Evolutionary conservation across 2,888 invertebrate species (phyloP).

Genomic region (Napeogenes sylphis): DNA sequence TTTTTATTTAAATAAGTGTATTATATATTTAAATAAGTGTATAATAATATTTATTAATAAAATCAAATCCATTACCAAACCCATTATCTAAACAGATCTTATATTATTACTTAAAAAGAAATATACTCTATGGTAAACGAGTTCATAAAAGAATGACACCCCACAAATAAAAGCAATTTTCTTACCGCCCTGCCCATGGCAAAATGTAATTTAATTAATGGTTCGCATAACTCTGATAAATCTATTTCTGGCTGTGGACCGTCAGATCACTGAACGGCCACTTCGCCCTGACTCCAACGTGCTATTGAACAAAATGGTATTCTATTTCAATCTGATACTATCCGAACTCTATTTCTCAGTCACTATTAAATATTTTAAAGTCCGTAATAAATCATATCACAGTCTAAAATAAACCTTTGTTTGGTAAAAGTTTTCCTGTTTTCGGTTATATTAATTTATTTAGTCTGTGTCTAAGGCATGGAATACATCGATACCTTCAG

Average conservation of each 20-base stretch:
- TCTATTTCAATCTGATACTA: conserved; percentile 33
- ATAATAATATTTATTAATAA: too few species aligned
- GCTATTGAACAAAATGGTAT: conserved; percentile 32
- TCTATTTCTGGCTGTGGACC: conserved; percentile 46
- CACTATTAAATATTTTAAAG: conserved; percentile 20
- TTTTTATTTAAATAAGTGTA: too few species aligned
- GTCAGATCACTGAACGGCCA: conserved; percentile 23
- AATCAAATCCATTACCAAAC: too few species aligned
- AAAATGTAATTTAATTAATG: conserved; percentile 66
- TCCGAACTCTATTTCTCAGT: conserved; percentile 12
- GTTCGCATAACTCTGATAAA: conserved; percentile 63
- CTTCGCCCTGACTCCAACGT: conserved; percentile 12
- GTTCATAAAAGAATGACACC: conserved; percentile 65
- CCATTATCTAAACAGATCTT: too few species aligned
- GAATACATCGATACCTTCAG: conserved; percentile 66
- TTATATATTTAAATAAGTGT: too few species aligned
- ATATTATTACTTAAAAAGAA: too few species aligned
- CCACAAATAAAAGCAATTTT: conserved; percentile 72
- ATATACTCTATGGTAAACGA: conserved; percentile 17
- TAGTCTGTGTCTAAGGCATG: conserved; percentile 60
- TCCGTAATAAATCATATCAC: conserved; percentile 14
- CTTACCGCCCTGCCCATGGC: conserved; percentile 56
- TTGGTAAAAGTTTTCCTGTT: conserved; percentile 14
- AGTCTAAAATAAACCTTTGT: conserved; percentile 13
- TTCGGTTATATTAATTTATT: conserved; percentile 24